phyloP scores from a whole-genome alignment of 2,113 vertebrate species.

The Salvelinus fontinalis region DNA sequence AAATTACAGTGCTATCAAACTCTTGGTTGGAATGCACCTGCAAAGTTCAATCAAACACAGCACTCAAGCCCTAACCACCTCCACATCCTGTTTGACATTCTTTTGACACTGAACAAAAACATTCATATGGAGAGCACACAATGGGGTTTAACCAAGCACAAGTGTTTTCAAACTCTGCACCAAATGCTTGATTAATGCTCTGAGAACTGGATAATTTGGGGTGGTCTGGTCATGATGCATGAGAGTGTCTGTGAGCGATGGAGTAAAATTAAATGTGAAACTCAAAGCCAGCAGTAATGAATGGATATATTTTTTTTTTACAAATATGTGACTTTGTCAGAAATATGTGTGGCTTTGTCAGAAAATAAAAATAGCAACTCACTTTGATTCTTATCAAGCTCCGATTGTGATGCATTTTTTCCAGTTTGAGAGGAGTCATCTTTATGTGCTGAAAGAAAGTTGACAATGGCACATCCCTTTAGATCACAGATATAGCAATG shows the following conservation, averaged over 20 bases:
- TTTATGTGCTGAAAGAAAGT: conserved; percentile 20
- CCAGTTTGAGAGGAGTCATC: conserved; percentile 9
- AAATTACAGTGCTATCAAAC: not conserved
- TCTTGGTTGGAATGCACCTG: conserved; percentile 55
- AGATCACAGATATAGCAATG: not conserved
- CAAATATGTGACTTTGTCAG: no score
- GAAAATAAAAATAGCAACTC: not conserved
- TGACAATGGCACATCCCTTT: not conserved
- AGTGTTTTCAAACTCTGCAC: conserved; percentile 17
- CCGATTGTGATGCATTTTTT: not conserved
- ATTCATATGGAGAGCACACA: not conserved
- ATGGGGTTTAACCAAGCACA: not conserved
- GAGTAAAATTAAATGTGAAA: not conserved
- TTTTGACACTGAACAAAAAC: conserved; percentile 8
- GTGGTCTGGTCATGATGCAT: not conserved
- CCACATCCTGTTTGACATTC: conserved; percentile 71
- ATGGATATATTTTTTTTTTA: not conserved
- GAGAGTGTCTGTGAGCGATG: not conserved
- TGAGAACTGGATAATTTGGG: not conserved
- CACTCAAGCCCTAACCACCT: conserved; percentile 1
- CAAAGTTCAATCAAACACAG: conserved; percentile 31
- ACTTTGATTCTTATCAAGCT: not conserved
- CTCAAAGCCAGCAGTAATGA: not conserved
- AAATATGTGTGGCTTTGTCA: not conserved
- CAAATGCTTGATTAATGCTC: not conserved